Evolutionary conservation across 2,797 vertebrate species (phyloP).

Genomic region (Mormyrus proboscirostris): DNA sequence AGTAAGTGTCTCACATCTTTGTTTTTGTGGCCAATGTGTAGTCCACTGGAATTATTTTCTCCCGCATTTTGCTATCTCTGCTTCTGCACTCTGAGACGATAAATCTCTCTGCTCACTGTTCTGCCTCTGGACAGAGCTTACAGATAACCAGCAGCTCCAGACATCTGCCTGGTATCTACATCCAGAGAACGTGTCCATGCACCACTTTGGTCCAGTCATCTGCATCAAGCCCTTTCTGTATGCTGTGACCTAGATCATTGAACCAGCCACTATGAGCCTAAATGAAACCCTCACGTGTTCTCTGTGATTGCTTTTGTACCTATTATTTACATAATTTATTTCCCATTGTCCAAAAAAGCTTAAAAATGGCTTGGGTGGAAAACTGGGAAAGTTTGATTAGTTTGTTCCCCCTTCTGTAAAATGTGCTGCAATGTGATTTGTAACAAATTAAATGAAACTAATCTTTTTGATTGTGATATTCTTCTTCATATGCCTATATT

Average conservation of each 20-base stretch:
- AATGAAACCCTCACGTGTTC: background rate
- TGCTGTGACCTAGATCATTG: background rate
- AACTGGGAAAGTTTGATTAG: background rate
- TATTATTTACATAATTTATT: background rate
- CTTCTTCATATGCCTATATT: background rate
- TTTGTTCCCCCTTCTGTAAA: background rate
- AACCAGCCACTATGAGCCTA: background rate
- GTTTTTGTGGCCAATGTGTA: background rate
- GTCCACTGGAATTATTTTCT: background rate
- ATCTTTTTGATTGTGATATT: background rate
- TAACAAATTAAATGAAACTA: background rate
- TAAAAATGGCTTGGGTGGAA: background rate
- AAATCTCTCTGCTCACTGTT: background rate
- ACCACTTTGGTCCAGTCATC: background rate
- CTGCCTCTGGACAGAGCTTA: background rate
- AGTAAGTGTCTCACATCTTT: background rate
- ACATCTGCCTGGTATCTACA: background rate
- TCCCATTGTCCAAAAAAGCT: background rate
- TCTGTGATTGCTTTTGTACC: background rate
- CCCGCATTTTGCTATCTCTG: background rate
- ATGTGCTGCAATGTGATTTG: background rate
- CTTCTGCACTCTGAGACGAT: background rate
- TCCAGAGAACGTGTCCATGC: background rate
- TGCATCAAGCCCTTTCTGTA: background rate
- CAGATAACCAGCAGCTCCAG: background rate